Evolutionary conservation across 2,113 vertebrate genomes (phyloP), one percentile per base, ranked within the genome.

Genomic region (Chrysochloris asiatica): DNA sequence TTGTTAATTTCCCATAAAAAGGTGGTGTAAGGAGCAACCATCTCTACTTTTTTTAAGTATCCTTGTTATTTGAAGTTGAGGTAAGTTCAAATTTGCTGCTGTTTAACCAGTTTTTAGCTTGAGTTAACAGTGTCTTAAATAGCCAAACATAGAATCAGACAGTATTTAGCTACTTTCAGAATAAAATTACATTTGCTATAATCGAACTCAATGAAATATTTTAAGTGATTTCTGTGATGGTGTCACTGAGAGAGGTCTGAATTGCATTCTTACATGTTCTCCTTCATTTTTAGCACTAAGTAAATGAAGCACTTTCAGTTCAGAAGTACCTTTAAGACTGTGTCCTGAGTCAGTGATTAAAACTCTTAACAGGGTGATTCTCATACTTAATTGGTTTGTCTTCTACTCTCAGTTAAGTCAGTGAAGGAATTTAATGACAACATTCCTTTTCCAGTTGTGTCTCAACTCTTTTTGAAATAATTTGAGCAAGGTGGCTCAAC

Each of bases 51-150:
- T 54, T 93, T 61, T 45, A 13, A 65, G 16, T 77, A 2, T 45
- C 67, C 11, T 56, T 92, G 21, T 82, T 71, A 36, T 63, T 63
- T 69, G 33, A 94, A 83, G 72, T 91, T 26, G 72, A 50, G 85
- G 48, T 52, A 63, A 56, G 22, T 90, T 69, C 50, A 43, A 76
- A 16, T 43, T 88, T 91, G 45, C 43, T 48, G 77, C n/a, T 69
- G 5, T 82, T 36, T 93, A 22, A 6, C n/a, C n/a, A 67, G 26
- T 65, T 19, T 82, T 84, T 48, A 90, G 38, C 33, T 93, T 24
- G 56, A 19, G 69, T 54, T 69, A 81, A 71, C 0, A 19, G 26
- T 48, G 9, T 67, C 26, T 3, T 14, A 36, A 82, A 75, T 30
- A 86, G 10, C 17, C 71, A 76, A 63, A 59, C 56, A n/a, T 28